Percentiles rank a stretch among this genome's conserved stretches.
Evolutionary conservation across 2,888 invertebrate species (phyloP).

Genomic region (Dorcus hopei): DNA sequence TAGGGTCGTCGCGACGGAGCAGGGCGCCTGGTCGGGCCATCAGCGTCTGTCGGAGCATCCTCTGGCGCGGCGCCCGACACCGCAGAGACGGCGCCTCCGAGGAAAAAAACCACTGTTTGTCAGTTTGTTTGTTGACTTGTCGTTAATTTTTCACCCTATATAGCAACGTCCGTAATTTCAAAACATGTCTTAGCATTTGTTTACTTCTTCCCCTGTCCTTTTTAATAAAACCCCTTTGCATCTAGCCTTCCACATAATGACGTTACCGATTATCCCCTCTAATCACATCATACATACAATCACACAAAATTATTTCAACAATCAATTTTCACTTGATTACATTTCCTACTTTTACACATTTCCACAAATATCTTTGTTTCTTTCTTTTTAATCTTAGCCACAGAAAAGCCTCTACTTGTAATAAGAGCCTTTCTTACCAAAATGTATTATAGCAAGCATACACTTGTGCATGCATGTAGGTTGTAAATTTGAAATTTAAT

Average conservation of each 20-base stretch:
- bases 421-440: too few species aligned
- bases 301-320: slow-evolving; percentile 7
- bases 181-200: slow-evolving; percentile 17
- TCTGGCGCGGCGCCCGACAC: slow-evolving; percentile 52
- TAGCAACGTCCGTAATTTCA: slow-evolving; percentile 22
- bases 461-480: too few species aligned
- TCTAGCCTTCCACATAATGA: not conserved
- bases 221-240: not conserved
- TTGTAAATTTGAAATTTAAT: too few species aligned
- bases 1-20: slow-evolving; percentile 36
- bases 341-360: not conserved
- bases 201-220: slow-evolving; percentile 12
- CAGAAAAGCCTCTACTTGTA: too few species aligned
- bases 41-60: slow-evolving; percentile 46
- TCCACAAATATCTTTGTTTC: too few species aligned
- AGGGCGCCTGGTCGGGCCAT: slow-evolving; percentile 60
- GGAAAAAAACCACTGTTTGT: slow-evolving; percentile 39
- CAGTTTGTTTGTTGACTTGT: slow-evolving; percentile 45
- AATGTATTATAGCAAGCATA: too few species aligned
- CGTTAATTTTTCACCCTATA: slow-evolving; percentile 39
- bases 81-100: slow-evolving; percentile 34
- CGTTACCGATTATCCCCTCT: too few species aligned
- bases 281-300: not conserved
- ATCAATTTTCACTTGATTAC: not conserved
- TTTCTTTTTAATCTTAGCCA: too few species aligned